Percentiles rank a stretch among this genome's conserved stretches.
Evolutionary conservation across 1,140 invertebrate genomes (phyloP).

Genomic region (Hypsibius dujardini): DNA sequence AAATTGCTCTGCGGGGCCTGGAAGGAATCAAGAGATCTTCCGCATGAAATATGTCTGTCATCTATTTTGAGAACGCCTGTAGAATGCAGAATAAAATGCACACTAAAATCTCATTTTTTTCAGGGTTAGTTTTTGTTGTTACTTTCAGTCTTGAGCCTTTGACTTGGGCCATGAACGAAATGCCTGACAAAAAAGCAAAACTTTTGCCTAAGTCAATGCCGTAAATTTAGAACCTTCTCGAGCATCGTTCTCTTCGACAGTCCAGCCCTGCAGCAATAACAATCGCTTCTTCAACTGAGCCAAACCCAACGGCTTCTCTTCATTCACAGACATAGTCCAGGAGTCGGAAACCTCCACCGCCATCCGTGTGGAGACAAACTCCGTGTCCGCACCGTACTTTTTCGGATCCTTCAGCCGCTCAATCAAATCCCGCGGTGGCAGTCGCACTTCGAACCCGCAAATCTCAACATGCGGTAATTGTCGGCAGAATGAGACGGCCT

Average conservation of each 20-base stretch:
- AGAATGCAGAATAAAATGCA: too few species aligned
- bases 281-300: neutral
- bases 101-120: neutral
- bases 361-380: neutral
- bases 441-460: neutral
- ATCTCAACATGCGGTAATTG: neutral
- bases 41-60: constrained; percentile 1
- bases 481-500: neutral
- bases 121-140: neutral
- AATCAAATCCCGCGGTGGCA: neutral
- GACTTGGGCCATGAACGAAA: neutral
- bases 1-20: too few species aligned
- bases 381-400: neutral
- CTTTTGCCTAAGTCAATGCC: neutral
- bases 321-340: neutral
- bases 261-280: neutral
- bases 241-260: neutral
- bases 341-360: neutral
- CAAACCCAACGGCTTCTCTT: neutral
- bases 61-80: neutral
- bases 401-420: neutral
- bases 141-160: neutral
- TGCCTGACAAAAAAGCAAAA: neutral
- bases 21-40: neutral
- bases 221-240: neutral